Evolutionary conservation across 1,140 invertebrate genomes (phyloP).

Genomic region (Aphelenchoides avenae): DNA sequence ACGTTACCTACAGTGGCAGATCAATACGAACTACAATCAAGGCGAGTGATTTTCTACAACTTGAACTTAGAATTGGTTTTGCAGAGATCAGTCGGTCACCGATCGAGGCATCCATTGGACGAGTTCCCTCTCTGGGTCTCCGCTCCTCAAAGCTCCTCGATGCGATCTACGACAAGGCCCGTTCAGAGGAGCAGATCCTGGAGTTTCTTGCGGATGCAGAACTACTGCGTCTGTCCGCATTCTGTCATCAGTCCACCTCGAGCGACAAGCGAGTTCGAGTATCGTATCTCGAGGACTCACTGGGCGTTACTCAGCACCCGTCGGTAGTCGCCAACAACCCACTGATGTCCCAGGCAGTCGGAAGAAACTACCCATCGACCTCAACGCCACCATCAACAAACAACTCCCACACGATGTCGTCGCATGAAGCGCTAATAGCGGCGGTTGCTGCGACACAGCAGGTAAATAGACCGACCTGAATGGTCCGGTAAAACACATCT

Average conservation of each 20-base stretch:
- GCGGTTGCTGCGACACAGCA: background rate
- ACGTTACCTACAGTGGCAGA: conserved; percentile 16
- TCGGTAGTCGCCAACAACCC: no score
- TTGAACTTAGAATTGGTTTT: background rate
- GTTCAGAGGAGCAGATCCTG: conserved; percentile 20
- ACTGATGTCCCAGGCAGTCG: no score
- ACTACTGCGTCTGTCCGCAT: conserved; percentile 16
- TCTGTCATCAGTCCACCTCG: no score
- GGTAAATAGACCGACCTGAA: background rate
- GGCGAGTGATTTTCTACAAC: conserved; percentile 1
- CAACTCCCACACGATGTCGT: background rate
- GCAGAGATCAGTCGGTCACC: conserved; percentile 4
- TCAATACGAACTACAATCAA: conserved; percentile 16
- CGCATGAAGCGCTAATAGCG: background rate
- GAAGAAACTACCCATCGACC: background rate
- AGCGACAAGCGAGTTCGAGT: no score
- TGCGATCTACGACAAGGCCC: conserved; percentile 23
- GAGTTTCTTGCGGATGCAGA: conserved; percentile 18
- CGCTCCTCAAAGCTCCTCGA: conserved; percentile 15
- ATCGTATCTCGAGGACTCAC: background rate
- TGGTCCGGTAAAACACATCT: background rate
- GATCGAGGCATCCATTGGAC: conserved; percentile 8
- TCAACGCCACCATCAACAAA: background rate
- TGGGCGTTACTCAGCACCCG: background rate
- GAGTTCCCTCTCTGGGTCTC: conserved; percentile 8